A percentile compares a stretch with the other conserved stretches of the same genome.
These are phyloP conservation scores for Glandiceps talaboti DNA, from an alignment of 53 echinoderm and acorn worm species.

Conservation along the genomic window DNA sequence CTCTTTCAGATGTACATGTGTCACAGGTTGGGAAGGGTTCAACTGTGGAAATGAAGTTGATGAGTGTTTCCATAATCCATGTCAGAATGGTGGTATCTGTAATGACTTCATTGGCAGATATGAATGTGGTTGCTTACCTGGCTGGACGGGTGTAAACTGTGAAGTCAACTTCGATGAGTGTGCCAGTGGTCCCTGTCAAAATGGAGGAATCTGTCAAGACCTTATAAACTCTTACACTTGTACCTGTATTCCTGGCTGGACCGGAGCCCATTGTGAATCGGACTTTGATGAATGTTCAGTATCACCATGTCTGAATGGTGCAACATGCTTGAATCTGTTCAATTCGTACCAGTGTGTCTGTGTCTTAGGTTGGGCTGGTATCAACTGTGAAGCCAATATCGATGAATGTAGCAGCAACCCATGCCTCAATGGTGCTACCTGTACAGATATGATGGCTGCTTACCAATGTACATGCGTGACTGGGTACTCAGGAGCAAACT, in stretches of 20 bases:
- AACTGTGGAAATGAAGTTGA: not conserved
- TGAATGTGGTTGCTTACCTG: constrained; percentile 27
- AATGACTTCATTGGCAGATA: constrained; percentile 26
- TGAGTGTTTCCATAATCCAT: not conserved
- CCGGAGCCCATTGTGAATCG: constrained; percentile 26
- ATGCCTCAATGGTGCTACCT: not conserved
- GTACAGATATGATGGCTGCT: not conserved
- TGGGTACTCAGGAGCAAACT: not conserved
- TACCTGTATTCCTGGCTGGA: constrained; percentile 29
- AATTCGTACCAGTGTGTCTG: not conserved
- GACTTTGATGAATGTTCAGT: constrained; percentile 39
- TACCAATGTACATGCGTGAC: not conserved
- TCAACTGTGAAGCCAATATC: not conserved
- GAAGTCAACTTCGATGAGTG: constrained; percentile 42
- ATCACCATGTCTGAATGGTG: not conserved
- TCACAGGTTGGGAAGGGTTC: not conserved
- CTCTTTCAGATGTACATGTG: not conserved
- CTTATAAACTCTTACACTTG: constrained; percentile 37
- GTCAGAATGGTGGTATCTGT: not conserved
- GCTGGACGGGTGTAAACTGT: constrained; percentile 44
- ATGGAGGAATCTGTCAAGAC: constrained; percentile 35
- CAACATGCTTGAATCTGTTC: not conserved
- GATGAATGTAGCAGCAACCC: not conserved
- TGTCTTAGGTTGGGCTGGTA: not conserved
- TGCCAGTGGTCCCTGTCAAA: constrained; percentile 35